Conservation (phyloP, 2,888 invertebrate genomes). For the Parnassius mnemosyne region DNA sequence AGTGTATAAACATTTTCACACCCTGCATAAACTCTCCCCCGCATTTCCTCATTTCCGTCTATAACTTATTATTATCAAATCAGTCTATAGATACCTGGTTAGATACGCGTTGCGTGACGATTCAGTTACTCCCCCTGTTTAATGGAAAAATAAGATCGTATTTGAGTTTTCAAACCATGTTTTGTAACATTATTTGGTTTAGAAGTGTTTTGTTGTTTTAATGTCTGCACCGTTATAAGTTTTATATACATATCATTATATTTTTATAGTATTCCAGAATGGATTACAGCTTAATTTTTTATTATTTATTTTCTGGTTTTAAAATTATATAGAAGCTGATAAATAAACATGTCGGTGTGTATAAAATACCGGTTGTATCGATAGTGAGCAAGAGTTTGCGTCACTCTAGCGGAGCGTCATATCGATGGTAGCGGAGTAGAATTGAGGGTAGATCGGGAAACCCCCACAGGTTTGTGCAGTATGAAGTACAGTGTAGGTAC, state of each 20-base stretch:
- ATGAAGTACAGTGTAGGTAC: no score
- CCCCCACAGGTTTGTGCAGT: no score
- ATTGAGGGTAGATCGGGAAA: no score
- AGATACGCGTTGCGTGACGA: conserved; percentile 67
- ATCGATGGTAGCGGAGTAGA: no score
- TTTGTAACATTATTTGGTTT: conserved; percentile 66
- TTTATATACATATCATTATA: conserved; percentile 10
- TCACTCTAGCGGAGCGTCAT: no score
- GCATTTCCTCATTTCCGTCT: conserved; percentile 67
- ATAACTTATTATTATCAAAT: conserved; percentile 79
- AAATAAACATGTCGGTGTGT: no score
- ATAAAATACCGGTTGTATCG: no score
- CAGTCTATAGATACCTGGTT: conserved; percentile 72
- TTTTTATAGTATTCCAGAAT: neutral
- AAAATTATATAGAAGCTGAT: no score
- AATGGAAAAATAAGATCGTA: conserved; percentile 70
- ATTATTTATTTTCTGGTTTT: no score
- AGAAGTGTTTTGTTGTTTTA: conserved; percentile 27
- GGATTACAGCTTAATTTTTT: no score
- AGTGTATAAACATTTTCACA: conserved; percentile 80
- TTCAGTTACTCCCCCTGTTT: conserved; percentile 48
- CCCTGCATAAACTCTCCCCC: conserved; percentile 58
- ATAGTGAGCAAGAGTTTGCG: no score
- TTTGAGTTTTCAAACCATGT: conserved; percentile 70
- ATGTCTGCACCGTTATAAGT: neutral